Evolutionary conservation across 1,140 invertebrate genomes (phyloP).

Genomic region (Neodiprion virginianus): DNA sequence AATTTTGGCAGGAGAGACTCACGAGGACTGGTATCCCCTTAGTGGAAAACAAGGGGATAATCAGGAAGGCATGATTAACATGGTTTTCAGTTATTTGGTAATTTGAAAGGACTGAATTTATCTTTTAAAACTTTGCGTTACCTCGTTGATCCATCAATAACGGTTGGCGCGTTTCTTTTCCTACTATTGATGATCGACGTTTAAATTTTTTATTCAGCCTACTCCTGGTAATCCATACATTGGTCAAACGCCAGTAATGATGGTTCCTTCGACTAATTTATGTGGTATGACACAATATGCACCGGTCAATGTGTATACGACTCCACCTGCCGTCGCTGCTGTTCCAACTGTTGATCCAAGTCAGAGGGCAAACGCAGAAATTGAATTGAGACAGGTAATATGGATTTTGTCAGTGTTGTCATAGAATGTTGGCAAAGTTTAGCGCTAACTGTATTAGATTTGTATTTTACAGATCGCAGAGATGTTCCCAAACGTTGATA

Average conservation of each 20-base stretch:
- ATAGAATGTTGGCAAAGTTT: not conserved
- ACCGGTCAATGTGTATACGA: constrained; percentile 59
- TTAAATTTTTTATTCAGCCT: constrained; percentile 7
- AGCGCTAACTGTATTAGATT: constrained; percentile 20
- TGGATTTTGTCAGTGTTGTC: constrained; percentile 18
- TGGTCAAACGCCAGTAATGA: constrained; percentile 65
- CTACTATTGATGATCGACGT: not conserved
- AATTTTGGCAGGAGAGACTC: constrained; percentile 80
- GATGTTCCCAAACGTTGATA: constrained; percentile 96
- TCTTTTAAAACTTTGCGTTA: not conserved
- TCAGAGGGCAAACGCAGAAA: constrained; percentile 63
- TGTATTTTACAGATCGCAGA: constrained; percentile 78
- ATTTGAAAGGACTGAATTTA: constrained; percentile 36
- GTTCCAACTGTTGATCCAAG: constrained; percentile 54
- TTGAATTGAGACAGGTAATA: constrained; percentile 79
- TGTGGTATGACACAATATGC: constrained; percentile 51
- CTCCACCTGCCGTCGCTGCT: constrained; percentile 44
- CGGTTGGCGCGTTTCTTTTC: not conserved
- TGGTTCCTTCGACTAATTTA: constrained; percentile 66
- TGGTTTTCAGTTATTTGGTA: constrained; percentile 81
- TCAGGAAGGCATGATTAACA: constrained; percentile 86
- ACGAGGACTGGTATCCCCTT: constrained; percentile 93
- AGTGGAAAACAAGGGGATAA: constrained; percentile 93
- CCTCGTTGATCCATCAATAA: no score
- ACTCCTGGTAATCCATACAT: constrained; percentile 40